A percentile compares a stretch with the other conserved stretches of the same genome.
Evolutionary conservation across 2,888 invertebrate genomes (phyloP).

Genomic region (Drosophila kambysellisi): DNA sequence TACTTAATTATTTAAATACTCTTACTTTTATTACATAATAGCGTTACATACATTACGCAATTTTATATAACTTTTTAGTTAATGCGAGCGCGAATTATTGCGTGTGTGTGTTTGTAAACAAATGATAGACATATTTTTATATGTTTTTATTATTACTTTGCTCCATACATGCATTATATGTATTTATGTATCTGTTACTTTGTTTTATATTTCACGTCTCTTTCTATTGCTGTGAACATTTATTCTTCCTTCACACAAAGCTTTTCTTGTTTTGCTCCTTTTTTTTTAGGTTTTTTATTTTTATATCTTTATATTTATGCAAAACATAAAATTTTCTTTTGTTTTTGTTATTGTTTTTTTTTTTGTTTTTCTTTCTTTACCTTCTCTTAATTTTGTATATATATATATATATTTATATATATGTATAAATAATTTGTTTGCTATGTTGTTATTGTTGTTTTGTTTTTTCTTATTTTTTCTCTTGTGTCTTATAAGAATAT

Average conservation of each 20-base stretch:
- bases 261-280: constrained; percentile 21
- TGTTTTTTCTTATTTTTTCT: constrained; percentile 39
- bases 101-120: constrained; percentile 37
- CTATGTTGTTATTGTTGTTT: constrained; percentile 67
- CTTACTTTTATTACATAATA: constrained; percentile 67
- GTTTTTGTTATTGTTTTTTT: constrained; percentile 11
- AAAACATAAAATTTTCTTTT: constrained; percentile 45
- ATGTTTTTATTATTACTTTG: constrained; percentile 17
- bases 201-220: constrained; percentile 25
- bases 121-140: constrained; percentile 34
- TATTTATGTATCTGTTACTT: constrained; percentile 18
- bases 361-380: constrained; percentile 35
- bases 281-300: constrained; percentile 26
- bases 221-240: constrained; percentile 34
- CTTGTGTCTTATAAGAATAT: constrained; percentile 54
- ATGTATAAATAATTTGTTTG: constrained; percentile 71
- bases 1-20: constrained; percentile 72
- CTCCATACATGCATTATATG: constrained; percentile 26
- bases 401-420: constrained; percentile 56
- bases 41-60: constrained; percentile 55
- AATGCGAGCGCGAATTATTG: constrained; percentile 32
- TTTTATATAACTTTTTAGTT: constrained; percentile 32
- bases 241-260: constrained; percentile 9
- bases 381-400: constrained; percentile 50
- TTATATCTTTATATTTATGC: constrained; percentile 28